These are phyloP conservation scores for Bubalus kerabau DNA, from an alignment of 2,113 vertebrate genomes.

Conservation along the genomic window DNA sequence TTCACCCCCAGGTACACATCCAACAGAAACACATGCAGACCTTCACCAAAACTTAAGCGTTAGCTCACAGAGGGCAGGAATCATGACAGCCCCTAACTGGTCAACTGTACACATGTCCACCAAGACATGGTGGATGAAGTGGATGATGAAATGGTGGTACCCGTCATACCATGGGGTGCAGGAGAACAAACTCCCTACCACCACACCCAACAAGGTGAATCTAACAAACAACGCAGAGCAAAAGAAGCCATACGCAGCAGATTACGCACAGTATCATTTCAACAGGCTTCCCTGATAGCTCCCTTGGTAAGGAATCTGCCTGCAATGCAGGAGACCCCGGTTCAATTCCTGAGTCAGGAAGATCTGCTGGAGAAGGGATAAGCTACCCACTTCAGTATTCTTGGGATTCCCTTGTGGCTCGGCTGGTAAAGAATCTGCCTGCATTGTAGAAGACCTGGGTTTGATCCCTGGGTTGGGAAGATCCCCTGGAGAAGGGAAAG, in stretches of 20 bases:
- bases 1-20: not conserved
- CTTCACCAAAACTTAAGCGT: not conserved
- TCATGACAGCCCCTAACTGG: no score
- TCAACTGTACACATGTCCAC: accelerated
- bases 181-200: accelerated
- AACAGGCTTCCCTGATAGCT: not conserved
- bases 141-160: accelerated
- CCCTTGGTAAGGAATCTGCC: not conserved
- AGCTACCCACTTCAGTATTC: not conserved
- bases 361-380: not conserved
- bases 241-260: accelerated
- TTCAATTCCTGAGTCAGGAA: not conserved
- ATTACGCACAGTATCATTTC: accelerated
- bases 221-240: not conserved
- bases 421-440: not conserved
- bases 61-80: accelerated
- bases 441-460: not conserved
- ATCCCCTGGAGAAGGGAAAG: not conserved
- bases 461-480: not conserved
- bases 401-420: not conserved
- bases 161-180: accelerated
- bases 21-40: not conserved
- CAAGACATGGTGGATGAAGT: not conserved
- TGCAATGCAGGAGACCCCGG: accelerated
- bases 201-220: not conserved